Evolutionary conservation across 2,888 invertebrate species (phyloP), one percentile per base, ranked within the genome.

Genomic region (Rhagonycha fulva): DNA sequence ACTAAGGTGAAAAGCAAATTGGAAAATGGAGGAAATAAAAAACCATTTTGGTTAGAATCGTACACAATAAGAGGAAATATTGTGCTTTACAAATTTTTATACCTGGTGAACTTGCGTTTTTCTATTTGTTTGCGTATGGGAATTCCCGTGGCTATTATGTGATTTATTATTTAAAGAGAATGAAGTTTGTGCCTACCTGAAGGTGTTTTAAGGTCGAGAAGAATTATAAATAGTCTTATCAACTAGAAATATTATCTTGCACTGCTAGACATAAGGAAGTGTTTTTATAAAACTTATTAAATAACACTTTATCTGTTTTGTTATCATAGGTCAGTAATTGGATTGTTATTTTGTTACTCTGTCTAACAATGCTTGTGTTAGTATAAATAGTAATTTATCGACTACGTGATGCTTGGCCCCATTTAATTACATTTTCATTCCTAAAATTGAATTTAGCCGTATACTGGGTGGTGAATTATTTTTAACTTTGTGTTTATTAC

Each of bases 301-400:
- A 47, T 47, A 47, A 47, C 47, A n/a, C 47, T 32, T 32, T 47
- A 47, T 47, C 47, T 47, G n/a, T n/a, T 47, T 47, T 47, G 47
- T 47, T 47, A 12, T 47, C 12, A 47, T 47, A 47, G 47, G 47
- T 47, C 47, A 47, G 47, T 47, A 47, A 47, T 47, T 47, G 47
- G 47, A 47, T 47, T 47, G 47, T 47, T 47, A n/a, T 47, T 47
- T 47, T 47, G 47, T 47, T 47, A 47, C 47, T 47, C 47, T 47
- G 47, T 47, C 47, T 47, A 47, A 47, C 47, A 47, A 47, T 47
- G 47, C 12, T 47, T n/a, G 47, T n/a, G 47, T 47, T 47, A n/a
- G 47, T 75, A 75, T 77, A 77, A 77, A 77, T 77, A 77, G 75
- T 72, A 76, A 77, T 77, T 77, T 77, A 77, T 77, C 72, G 77